Conservation (phyloP, 2,888 invertebrate genomes). For the Andrena dorsata region DNA sequence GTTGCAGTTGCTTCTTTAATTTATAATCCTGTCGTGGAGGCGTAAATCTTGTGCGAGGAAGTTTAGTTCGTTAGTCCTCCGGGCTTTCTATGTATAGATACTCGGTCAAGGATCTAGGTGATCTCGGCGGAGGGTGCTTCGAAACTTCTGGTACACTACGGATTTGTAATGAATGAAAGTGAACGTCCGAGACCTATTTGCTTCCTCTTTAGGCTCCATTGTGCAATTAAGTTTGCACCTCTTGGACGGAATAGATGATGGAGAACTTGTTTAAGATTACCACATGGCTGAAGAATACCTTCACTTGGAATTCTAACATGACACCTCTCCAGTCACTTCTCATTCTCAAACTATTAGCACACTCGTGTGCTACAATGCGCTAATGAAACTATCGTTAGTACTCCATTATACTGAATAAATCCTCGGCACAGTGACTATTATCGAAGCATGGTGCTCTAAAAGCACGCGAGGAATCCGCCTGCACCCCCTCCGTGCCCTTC, state of each 20-base stretch:
- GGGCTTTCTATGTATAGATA: no score
- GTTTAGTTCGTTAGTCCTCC: no score
- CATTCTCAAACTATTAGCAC: neutral
- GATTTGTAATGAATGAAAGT: no score
- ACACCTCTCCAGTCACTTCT: neutral
- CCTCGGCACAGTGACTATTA: neutral
- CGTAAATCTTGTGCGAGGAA: neutral
- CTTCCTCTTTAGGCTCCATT: no score
- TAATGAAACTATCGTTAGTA: slow-evolving; percentile 2
- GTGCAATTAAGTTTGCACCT: neutral
- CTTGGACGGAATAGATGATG: neutral
- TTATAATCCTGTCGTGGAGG: neutral
- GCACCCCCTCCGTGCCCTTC: neutral
- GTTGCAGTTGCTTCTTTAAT: neutral
- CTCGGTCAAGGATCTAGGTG: no score
- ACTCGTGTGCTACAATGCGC: neutral
- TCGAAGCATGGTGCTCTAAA: neutral
- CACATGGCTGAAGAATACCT: neutral
- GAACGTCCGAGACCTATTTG: no score
- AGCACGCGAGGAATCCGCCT: neutral
- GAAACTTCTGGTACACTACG: no score
- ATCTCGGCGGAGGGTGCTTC: no score
- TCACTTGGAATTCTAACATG: neutral
- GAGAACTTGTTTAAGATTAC: neutral
- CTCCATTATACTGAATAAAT: neutral